Evolutionary conservation across 2,113 vertebrate species (phyloP).

Genomic region (Ctenomys sociabilis): DNA sequence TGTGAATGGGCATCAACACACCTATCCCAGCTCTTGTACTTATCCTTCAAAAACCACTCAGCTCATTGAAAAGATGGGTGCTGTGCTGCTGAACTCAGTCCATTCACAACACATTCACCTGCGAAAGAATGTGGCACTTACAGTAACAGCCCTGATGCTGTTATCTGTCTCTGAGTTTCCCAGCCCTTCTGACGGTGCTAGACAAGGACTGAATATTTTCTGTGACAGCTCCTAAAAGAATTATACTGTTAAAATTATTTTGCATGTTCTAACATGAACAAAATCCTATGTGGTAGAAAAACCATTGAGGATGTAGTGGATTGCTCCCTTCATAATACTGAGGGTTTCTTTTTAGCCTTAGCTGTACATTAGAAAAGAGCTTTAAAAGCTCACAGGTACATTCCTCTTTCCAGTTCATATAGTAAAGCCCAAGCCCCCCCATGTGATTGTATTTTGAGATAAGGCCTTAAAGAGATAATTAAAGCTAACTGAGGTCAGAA

Average conservation of each 20-base stretch:
- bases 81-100: slow-evolving; percentile 13
- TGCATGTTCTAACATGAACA: slow-evolving; percentile 12
- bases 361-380: background rate
- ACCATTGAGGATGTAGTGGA: too few relatives aligned
- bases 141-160: background rate
- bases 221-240: background rate
- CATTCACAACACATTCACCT: background rate
- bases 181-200: background rate
- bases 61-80: background rate
- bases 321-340: too few relatives aligned
- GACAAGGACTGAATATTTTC: background rate
- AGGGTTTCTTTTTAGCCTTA: background rate
- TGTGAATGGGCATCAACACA: slow-evolving; percentile 24
- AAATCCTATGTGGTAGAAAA: too few relatives aligned
- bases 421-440: background rate
- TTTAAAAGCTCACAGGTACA: too few relatives aligned
- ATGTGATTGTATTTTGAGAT: background rate
- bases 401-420: background rate
- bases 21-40: slow-evolving; percentile 37
- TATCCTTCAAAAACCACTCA: slow-evolving; percentile 20
- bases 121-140: background rate
- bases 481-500: background rate
- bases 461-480: background rate
- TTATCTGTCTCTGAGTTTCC: background rate
- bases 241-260: slow-evolving; percentile 3